Evolutionary conservation across 1,140 invertebrate genomes (phyloP).

Genomic region (Micrasema minimum): DNA sequence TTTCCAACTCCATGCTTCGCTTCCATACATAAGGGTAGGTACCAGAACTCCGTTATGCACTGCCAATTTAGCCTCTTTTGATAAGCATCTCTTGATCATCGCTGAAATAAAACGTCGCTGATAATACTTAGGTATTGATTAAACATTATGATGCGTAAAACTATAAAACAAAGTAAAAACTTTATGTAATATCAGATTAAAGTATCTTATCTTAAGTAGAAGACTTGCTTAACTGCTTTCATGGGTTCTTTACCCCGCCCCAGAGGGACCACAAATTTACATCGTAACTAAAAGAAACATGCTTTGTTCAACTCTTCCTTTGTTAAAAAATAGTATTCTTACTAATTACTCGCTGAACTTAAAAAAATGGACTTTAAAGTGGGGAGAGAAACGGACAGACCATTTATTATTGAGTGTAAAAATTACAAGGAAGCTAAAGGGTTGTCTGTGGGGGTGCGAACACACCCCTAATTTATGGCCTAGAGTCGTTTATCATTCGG

Average conservation of each 20-base stretch:
- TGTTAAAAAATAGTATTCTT: conserved; percentile 1
- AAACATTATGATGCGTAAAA: neutral
- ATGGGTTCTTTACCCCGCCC: neutral
- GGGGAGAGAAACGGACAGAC: conserved; percentile 7
- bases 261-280: conserved; percentile 4
- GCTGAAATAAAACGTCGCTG: neutral
- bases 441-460: conserved; percentile 16
- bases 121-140: neutral
- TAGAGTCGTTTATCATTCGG: conserved; percentile 27
- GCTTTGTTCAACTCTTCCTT: conserved; percentile 13
- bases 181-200: too few relatives aligned
- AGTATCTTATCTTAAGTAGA: conserved; percentile 7
- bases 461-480: conserved; percentile 27
- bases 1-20: too few relatives aligned
- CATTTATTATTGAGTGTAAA: conserved; percentile 29
- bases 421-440: conserved; percentile 30
- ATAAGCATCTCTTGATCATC: too few relatives aligned
- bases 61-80: too few relatives aligned
- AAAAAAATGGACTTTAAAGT: conserved; percentile 5
- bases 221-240: neutral
- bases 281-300: conserved; percentile 13
- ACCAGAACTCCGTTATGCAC: too few relatives aligned
- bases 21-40: too few relatives aligned
- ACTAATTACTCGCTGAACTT: conserved; percentile 9
- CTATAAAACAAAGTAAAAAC: neutral